These are phyloP conservation scores for Wiebesia pumilae DNA, from an alignment of 1,140 invertebrate species.

Conservation along the genomic window DNA sequence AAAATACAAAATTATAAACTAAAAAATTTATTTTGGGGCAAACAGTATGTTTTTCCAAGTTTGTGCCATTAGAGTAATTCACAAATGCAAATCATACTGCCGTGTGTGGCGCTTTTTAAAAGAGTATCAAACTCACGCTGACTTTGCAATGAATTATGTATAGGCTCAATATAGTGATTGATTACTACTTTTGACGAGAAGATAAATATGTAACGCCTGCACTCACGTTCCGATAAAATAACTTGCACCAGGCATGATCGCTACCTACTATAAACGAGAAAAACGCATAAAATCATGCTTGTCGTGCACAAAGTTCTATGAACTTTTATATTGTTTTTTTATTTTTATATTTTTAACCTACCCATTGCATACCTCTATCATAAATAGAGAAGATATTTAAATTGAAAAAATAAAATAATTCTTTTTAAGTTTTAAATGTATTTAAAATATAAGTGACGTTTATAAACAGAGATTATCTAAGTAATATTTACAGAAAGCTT, in stretches of 20 bases:
- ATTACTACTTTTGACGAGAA: conserved; percentile 33
- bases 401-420: neutral
- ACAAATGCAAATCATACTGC: conserved; percentile 14
- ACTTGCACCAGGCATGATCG: conserved; percentile 17
- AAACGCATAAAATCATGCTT: neutral
- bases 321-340: neutral
- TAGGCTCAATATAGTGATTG: conserved; percentile 47
- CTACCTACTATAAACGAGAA: neutral
- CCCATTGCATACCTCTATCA: neutral
- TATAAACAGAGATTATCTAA: neutral
- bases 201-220: conserved; percentile 44
- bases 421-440: neutral
- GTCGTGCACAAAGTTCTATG: neutral
- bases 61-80: conserved; percentile 11
- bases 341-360: neutral
- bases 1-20: neutral
- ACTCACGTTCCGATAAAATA: conserved; percentile 33
- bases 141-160: conserved; percentile 46
- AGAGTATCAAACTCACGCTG: conserved; percentile 25
- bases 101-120: conserved; percentile 7
- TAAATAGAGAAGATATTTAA: neutral
- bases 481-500: too few relatives aligned
- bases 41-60: neutral
- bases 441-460: neutral
- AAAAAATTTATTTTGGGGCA: neutral